phyloP scores from a whole-genome alignment of 37 sponge, comb jelly and placozoan species.

The Ianthella basta region DNA sequence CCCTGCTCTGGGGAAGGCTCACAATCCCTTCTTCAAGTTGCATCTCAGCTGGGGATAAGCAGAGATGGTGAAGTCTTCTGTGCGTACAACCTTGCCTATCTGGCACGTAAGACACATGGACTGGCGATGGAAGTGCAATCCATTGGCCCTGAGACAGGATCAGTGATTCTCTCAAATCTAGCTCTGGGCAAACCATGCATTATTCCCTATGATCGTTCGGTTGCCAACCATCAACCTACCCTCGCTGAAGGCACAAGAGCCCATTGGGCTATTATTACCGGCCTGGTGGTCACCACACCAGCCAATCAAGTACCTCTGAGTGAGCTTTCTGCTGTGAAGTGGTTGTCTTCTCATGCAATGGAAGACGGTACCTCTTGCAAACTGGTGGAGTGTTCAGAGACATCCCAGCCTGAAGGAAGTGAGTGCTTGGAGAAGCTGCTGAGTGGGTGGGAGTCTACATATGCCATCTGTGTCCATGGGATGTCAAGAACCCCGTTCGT shows the following conservation, averaged over 20 bases:
- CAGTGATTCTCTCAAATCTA: not conserved
- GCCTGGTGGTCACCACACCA: not conserved
- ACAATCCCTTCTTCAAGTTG: not conserved
- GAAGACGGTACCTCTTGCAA: not conserved
- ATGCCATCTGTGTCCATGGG: constrained; percentile 8
- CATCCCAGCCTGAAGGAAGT: too few species aligned
- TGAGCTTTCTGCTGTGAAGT: not conserved
- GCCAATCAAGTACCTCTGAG: not conserved
- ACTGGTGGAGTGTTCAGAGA: not conserved
- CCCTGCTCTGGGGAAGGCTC: not conserved
- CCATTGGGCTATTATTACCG: constrained; percentile 29
- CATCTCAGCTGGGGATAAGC: constrained; percentile 17
- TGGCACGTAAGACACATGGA: not conserved
- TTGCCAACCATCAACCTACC: constrained; percentile 9
- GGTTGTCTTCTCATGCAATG: too few species aligned
- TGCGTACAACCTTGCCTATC: constrained; percentile 22
- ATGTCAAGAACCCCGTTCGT: constrained; percentile 26
- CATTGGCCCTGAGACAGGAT: not conserved
- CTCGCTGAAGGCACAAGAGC: constrained; percentile 29
- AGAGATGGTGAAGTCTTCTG: constrained; percentile 29
- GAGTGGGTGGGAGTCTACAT: not conserved
- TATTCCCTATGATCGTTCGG: constrained; percentile 8
- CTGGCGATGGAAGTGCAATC: not conserved
- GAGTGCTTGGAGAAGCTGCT: not conserved
- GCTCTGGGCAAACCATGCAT: constrained; percentile 7